Percentiles rank a stretch among this genome's conserved stretches.
Conservation (phyloP, 2,113 vertebrate genomes). For the Chionis minor region DNA sequence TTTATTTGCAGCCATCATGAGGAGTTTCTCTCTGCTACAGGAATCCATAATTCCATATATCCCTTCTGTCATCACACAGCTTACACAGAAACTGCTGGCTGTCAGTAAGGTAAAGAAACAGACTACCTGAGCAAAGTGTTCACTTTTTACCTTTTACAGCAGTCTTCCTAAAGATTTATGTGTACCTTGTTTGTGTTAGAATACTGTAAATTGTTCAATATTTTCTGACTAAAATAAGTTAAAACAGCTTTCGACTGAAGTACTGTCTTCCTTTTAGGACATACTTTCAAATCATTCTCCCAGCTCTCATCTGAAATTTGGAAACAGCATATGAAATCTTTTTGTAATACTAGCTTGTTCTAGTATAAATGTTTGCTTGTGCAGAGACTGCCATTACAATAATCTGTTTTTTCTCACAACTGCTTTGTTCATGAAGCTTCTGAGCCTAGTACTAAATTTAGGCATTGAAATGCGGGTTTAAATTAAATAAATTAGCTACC, state of each 20-base stretch:
- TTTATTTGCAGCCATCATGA: slow-evolving; percentile 91
- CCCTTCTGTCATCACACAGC: slow-evolving; percentile 92
- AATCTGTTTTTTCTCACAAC: too few relatives aligned
- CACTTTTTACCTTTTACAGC: background rate
- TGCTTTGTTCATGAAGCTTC: too few relatives aligned
- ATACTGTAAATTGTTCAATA: background rate
- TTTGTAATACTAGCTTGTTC: too few relatives aligned
- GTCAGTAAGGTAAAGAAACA: slow-evolving; percentile 91
- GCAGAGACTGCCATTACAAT: too few relatives aligned
- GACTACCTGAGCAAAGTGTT: background rate
- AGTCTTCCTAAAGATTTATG: background rate
- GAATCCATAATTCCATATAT: slow-evolving; percentile 96
- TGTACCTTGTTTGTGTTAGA: background rate
- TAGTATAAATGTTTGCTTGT: too few relatives aligned
- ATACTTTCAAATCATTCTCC: too few relatives aligned
- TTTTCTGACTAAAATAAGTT: background rate
- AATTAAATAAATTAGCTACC: too few relatives aligned
- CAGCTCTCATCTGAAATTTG: too few relatives aligned
- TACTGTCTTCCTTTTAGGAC: background rate
- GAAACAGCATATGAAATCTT: too few relatives aligned
- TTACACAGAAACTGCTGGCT: slow-evolving; percentile 94
- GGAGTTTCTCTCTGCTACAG: slow-evolving; percentile 97
- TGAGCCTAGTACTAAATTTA: too few relatives aligned
- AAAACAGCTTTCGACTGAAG: background rate
- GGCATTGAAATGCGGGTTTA: too few relatives aligned